Evolutionary conservation across 2,888 invertebrate species (phyloP).

Genomic region (Thelaira solivaga): DNA sequence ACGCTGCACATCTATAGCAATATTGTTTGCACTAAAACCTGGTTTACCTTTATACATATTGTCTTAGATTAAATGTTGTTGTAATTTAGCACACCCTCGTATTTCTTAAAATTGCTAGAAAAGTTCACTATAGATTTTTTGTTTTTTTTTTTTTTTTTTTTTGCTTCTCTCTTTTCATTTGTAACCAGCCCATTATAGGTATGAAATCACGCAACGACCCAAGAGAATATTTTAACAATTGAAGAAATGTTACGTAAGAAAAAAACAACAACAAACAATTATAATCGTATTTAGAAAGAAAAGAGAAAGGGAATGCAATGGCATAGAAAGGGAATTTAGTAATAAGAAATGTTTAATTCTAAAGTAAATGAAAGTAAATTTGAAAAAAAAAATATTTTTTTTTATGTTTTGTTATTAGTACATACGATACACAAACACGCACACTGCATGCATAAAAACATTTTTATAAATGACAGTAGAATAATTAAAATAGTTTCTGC

Average conservation of each 20-base stretch:
- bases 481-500: no score
- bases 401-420: no score
- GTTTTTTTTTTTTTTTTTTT: not conserved
- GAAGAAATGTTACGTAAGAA: constrained; percentile 38
- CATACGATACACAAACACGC: no score
- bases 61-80: no score
- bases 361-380: constrained; percentile 36
- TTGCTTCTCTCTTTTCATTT: not conserved
- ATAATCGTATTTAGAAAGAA: not conserved
- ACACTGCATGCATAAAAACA: no score
- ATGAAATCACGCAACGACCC: constrained; percentile 56
- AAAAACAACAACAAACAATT: constrained; percentile 24
- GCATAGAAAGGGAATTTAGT: not conserved
- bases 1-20: no score
- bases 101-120: not conserved
- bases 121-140: not conserved
- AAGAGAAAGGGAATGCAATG: no score
- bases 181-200: not conserved
- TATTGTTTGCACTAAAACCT: no score
- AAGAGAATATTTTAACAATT: constrained; percentile 60
- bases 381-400: constrained; percentile 9
- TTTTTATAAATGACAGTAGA: no score
- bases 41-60: no score
- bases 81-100: constrained; percentile 6
- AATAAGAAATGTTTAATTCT: not conserved